Evolutionary conservation across 1,140 invertebrate genomes (phyloP), one percentile per base, ranked within the genome.

Genomic region (Aphelinus certus): DNA sequence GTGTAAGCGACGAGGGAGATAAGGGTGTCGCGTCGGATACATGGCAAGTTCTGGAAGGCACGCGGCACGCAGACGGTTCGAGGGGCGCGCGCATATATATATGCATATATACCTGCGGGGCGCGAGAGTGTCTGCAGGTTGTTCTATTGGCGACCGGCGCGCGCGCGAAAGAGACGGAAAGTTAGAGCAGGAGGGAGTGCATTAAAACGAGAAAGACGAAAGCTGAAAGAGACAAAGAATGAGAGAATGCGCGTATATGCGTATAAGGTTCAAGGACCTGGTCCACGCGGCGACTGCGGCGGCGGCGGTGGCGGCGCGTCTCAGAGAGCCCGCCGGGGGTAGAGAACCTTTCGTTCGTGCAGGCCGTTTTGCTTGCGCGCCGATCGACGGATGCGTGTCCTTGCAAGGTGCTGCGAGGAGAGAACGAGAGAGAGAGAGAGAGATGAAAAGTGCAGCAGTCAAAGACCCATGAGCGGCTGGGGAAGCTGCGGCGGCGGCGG

Each of bases 381-480:
- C 26, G 26, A 57, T 51, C 65, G 73, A 69, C 71, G 64, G 61
- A 42, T 63, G 62, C 57, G 63, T 79, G 78, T 77, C 78, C 78
- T 79, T 79, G 78, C 78, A 79, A 79, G 73, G 73, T 77, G 64
- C 68, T 77, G 65, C 56, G 61, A 55, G 49, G 55, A 58, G 57
- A 53, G 48, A 7, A 26, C 57, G 47, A 77, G 48, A 70, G 57
- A 61, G 67, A 61, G 61, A 42, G 47, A 68, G n/a, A 43, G 45
- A 53, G 43, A 42, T 57, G 61, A 70, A 66, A 60, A 63, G 66
- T 69, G 66, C 60, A 26, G 26, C 26, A 73, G 76, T 77, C 76
- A 73, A 69, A 71, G 62, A 71, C 61, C 73, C 63, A 43, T 3
- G 48, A 7, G 43, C 42, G n/a, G 3, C 3, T 48, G 5, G 49